A percentile compares a stretch with the other conserved stretches of the same genome.
Conservation (phyloP, 2,888 invertebrate genomes). For the Fragum fragum region DNA sequence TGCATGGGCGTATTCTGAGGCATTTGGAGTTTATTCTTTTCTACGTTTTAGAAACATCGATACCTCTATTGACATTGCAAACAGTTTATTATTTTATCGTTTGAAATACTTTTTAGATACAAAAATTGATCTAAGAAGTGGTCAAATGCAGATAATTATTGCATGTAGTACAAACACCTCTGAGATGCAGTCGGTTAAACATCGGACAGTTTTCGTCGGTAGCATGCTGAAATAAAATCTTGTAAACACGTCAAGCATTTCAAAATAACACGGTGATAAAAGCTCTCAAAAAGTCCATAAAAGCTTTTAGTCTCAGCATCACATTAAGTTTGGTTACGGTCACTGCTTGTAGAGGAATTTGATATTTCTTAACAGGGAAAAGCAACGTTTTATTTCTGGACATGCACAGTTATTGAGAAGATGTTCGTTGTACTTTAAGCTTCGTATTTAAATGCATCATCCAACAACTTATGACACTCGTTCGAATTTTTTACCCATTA, state of each 20-base stretch:
- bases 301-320: neutral
- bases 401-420: neutral
- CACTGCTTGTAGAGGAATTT: neutral
- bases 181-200: neutral
- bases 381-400: neutral
- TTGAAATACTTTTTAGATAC: too few species aligned
- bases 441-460: too few species aligned
- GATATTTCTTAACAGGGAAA: neutral
- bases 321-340: neutral
- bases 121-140: too few species aligned
- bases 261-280: neutral
- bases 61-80: too few species aligned
- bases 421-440: too few species aligned
- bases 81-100: too few species aligned
- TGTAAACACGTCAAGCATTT: neutral
- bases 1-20: too few species aligned
- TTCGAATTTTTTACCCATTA: too few species aligned
- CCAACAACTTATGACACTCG: too few species aligned
- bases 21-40: too few species aligned
- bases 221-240: neutral
- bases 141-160: neutral
- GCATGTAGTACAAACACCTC: neutral
- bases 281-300: neutral
- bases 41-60: too few species aligned
- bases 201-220: neutral